Conservation (phyloP, 1,140 invertebrate species). For the Apis laboriosa region DNA sequence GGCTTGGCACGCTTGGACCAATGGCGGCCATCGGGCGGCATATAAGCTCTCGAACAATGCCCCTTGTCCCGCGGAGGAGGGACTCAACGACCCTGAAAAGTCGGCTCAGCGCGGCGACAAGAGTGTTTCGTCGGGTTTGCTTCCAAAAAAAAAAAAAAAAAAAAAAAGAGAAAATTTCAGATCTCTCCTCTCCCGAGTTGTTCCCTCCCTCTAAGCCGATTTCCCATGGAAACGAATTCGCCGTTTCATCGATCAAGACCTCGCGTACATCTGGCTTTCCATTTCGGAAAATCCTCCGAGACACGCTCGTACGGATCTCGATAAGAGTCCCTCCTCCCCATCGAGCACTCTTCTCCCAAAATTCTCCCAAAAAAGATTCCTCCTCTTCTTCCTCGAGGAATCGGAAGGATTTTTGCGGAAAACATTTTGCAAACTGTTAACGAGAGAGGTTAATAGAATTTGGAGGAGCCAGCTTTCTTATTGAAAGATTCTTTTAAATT, state of each 20-base stretch:
- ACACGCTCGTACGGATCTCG: not conserved
- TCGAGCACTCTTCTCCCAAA: no score
- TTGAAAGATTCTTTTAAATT: no score
- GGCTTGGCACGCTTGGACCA: constrained; percentile 58
- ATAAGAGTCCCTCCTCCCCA: not conserved
- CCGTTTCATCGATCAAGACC: not conserved
- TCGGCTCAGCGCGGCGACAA: constrained; percentile 8
- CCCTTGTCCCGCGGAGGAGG: constrained; percentile 32
- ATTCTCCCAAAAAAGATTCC: no score
- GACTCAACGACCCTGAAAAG: constrained; percentile 53
- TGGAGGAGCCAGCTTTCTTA: no score
- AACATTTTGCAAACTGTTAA: no score
- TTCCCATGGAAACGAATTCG: constrained; percentile 13
- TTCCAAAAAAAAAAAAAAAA: not conserved
- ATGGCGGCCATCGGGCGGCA: constrained; percentile 6
- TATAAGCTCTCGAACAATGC: constrained; percentile 47
- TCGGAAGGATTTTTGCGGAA: no score
- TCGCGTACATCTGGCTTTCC: not conserved
- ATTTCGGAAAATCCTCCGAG: not conserved
- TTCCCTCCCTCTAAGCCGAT: constrained; percentile 36
- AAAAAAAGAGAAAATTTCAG: not conserved
- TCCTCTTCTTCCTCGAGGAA: no score
- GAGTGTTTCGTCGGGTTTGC: not conserved
- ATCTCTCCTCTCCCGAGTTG: not conserved
- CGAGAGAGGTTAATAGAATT: no score